Percentiles rank a stretch among this genome's conserved stretches.
Conservation (phyloP, 1,140 invertebrate species). For the Drosophila dunni region DNA sequence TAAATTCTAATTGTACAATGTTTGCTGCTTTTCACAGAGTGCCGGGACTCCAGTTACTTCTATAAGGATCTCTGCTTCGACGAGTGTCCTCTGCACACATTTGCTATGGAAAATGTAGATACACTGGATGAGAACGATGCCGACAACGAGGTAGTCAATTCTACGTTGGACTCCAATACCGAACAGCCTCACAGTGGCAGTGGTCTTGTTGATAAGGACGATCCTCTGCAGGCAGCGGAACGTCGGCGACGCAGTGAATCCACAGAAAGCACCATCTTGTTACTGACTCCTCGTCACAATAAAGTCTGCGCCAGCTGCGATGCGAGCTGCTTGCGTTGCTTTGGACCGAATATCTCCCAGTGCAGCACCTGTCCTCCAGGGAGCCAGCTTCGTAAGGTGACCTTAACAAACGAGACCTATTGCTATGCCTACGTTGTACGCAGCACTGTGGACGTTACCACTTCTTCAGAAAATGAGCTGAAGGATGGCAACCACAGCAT, state of each 20-base stretch:
- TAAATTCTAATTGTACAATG: neutral
- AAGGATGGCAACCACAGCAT: neutral
- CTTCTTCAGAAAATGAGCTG: neutral
- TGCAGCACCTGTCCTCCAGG: conserved; percentile 71
- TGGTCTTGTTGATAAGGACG: conserved; percentile 44
- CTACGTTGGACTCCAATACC: neutral
- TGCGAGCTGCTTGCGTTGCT: conserved; percentile 62
- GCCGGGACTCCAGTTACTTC: conserved; percentile 57
- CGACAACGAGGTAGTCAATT: neutral
- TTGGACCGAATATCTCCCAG: conserved; percentile 60
- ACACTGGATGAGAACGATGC: conserved; percentile 22
- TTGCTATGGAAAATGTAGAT: conserved; percentile 25
- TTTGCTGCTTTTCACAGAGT: conserved; percentile 60
- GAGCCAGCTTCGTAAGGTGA: conserved; percentile 66
- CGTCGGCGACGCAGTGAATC: conserved; percentile 47
- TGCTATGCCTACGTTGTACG: conserved; percentile 76
- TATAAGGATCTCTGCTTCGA: conserved; percentile 68
- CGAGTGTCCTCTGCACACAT: conserved; percentile 69
- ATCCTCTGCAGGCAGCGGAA: conserved; percentile 70
- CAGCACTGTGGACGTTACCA: conserved; percentile 60
- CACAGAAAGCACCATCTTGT: conserved; percentile 10
- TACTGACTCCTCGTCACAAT: conserved; percentile 34
- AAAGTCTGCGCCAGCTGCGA: conserved; percentile 63
- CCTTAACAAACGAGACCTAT: conserved; percentile 61
- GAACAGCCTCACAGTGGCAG: conserved; percentile 21